A percentile compares a stretch with the other conserved stretches of the same genome.
Conservation (phyloP, 2,797 vertebrate species). For the Psittacula echo region DNA sequence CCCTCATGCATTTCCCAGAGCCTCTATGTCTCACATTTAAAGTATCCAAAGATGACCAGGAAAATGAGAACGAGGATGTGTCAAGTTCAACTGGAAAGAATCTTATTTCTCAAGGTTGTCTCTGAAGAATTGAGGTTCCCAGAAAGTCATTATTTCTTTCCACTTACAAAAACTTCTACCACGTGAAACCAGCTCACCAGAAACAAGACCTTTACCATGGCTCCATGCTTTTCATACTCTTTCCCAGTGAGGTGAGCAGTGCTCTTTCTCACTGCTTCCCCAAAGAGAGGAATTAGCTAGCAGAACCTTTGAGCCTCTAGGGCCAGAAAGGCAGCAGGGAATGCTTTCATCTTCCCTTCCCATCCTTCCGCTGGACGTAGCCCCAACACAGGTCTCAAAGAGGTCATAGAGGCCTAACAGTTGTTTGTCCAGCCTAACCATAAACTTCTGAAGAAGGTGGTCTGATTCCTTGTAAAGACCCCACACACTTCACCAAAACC, state of each 20-base stretch:
- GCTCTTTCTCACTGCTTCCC: background rate
- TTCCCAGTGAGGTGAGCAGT: background rate
- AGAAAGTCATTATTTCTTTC: background rate
- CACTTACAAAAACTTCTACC: background rate
- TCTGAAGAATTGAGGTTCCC: background rate
- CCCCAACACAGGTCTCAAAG: background rate
- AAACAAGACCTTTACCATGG: background rate
- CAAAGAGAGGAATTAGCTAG: background rate
- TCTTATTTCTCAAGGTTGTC: background rate
- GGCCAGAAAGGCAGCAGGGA: background rate
- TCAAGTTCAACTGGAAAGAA: background rate
- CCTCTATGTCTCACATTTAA: background rate
- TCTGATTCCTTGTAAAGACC: background rate
- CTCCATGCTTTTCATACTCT: background rate
- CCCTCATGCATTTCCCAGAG: background rate
- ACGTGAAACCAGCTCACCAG: background rate
- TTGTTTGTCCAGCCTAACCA: background rate
- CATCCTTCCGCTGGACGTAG: background rate
- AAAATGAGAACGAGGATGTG: background rate
- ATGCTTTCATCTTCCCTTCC: background rate
- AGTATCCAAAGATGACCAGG: background rate
- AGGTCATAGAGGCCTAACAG: rapidly evolving
- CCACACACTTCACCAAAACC: background rate
- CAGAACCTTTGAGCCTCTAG: background rate
- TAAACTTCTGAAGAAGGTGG: background rate